Percentiles rank a stretch among this genome's conserved stretches.
phyloP scores from a whole-genome alignment of 2,888 invertebrate species.

The Tetranychus piercei region DNA sequence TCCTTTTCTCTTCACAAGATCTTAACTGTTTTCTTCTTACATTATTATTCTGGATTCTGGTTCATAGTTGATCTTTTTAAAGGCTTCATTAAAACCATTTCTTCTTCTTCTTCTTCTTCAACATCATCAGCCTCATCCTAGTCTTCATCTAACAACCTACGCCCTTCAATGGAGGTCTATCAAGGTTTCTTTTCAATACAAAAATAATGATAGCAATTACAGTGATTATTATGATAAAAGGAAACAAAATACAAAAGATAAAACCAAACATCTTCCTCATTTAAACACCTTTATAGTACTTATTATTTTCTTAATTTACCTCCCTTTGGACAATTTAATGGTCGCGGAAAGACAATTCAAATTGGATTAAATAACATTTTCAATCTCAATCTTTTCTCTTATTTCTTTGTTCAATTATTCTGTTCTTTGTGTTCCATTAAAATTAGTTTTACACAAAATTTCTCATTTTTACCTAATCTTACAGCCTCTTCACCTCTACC shows the following conservation, averaged over 20 bases:
- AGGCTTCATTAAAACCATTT: neutral
- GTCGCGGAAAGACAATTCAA: too few species aligned
- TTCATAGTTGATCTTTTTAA: too few species aligned
- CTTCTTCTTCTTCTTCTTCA: neutral
- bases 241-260: neutral
- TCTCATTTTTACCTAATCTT: too few species aligned
- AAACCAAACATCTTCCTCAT: neutral
- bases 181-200: neutral
- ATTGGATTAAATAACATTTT: too few species aligned
- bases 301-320: neutral
- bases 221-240: neutral
- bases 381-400: too few species aligned
- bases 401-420: too few species aligned
- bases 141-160: neutral
- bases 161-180: constrained; percentile 1
- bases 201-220: neutral
- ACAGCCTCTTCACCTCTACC: too few species aligned
- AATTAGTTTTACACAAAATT: too few species aligned
- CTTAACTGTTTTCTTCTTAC: neutral
- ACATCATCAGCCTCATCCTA: neutral
- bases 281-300: neutral
- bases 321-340: neutral
- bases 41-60: neutral
- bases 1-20: neutral
- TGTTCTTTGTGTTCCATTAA: too few species aligned